Conservation (phyloP, 1,140 invertebrate genomes). For the Drosophila ambigua region DNA sequence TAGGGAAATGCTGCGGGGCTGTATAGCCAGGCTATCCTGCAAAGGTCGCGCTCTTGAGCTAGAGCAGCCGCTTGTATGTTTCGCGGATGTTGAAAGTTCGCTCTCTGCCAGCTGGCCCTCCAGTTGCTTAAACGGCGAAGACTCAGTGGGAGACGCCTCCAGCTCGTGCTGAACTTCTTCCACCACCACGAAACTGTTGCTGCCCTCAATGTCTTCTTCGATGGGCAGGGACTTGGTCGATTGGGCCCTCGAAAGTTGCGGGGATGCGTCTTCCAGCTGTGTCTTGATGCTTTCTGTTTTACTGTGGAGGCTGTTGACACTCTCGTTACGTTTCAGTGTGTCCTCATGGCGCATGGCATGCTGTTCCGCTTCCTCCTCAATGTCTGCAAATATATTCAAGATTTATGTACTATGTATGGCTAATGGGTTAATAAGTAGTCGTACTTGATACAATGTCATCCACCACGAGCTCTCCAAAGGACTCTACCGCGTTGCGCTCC, state of each 20-base stretch:
- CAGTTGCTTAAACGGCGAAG: background rate
- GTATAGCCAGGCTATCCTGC: conserved; percentile 22
- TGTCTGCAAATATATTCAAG: too few species aligned
- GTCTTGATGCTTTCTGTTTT: conserved; percentile 79
- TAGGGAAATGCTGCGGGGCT: conserved; percentile 66
- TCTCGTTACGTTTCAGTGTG: conserved; percentile 56
- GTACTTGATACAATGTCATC: conserved; percentile 43
- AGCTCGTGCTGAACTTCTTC: conserved; percentile 61
- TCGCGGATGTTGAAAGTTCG: background rate
- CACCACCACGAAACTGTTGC: conserved; percentile 73
- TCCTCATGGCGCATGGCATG: conserved; percentile 24
- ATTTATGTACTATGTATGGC: too few species aligned
- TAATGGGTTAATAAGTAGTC: background rate
- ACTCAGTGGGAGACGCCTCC: conserved; percentile 24
- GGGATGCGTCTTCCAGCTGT: conserved; percentile 69
- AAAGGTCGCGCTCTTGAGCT: conserved; percentile 10
- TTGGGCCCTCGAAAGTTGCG: conserved; percentile 70
- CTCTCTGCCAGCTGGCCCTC: background rate
- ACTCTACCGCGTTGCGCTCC: conserved; percentile 22
- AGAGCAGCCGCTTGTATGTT: background rate
- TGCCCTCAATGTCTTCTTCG: conserved; percentile 75
- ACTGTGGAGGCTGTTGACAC: conserved; percentile 68
- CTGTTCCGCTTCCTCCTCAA: conserved; percentile 19
- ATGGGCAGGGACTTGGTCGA: conserved; percentile 73
- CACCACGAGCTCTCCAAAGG: conserved; percentile 53